A percentile compares a stretch with the other conserved stretches of the same genome.
These are phyloP conservation scores for Dendrocincla fuliginosa DNA, from an alignment of 2,797 vertebrate genomes.

Conservation along the genomic window DNA sequence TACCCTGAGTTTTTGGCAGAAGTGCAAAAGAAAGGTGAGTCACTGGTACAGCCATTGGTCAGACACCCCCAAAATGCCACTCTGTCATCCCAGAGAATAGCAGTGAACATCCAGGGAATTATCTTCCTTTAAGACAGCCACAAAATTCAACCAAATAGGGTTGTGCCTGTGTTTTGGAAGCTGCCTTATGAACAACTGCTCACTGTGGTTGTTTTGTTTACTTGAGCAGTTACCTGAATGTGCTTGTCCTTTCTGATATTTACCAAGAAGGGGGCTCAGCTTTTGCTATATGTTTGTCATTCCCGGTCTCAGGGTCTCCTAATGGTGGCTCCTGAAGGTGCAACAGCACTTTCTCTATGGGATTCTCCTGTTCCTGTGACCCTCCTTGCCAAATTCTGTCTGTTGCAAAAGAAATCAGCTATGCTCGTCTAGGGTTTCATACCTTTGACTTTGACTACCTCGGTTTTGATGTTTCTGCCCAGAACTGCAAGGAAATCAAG, in stretches of 20 bases:
- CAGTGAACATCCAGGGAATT: neutral
- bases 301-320: neutral
- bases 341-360: neutral
- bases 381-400: neutral
- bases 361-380: neutral
- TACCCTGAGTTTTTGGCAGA: neutral
- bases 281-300: fast-evolving
- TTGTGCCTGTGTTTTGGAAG: neutral
- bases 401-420: neutral
- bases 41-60: neutral
- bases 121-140: neutral
- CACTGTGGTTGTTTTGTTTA: neutral
- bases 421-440: neutral
- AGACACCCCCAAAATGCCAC: neutral
- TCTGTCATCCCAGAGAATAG: neutral
- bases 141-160: neutral
- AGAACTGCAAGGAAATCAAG: neutral
- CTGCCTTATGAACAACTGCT: neutral
- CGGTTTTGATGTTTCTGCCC: neutral
- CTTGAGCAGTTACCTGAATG: neutral
- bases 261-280: neutral
- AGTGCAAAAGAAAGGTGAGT: neutral
- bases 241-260: neutral
- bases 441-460: neutral
- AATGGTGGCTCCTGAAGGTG: neutral